These are phyloP conservation scores for Neodiprion fabricii DNA, from an alignment of 1,140 invertebrate genomes.

Conservation along the genomic window DNA sequence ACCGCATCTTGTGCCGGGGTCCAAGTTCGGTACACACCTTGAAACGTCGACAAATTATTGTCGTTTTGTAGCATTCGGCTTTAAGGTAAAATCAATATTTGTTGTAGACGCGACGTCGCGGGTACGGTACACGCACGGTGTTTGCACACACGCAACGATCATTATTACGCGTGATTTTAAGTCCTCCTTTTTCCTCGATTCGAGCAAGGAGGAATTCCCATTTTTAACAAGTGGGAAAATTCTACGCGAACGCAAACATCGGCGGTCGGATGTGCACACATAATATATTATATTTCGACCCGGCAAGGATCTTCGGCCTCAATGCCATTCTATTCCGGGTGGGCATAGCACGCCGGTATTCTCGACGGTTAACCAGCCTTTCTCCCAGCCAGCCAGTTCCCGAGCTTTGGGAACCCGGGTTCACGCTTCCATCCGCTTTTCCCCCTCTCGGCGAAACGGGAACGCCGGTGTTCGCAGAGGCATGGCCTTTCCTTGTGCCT, in stretches of 20 bases:
- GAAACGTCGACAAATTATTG: constrained; percentile 47
- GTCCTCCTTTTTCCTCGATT: too few species aligned
- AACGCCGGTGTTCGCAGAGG: neutral
- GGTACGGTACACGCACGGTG: neutral
- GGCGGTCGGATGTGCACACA: neutral
- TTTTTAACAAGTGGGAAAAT: neutral
- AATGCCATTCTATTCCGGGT: neutral
- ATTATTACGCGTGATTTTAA: too few species aligned
- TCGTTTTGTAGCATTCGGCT: constrained; percentile 36
- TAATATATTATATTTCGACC: neutral
- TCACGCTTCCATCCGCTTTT: neutral
- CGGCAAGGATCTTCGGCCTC: too few species aligned
- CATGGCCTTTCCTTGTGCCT: neutral
- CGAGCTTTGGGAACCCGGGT: neutral
- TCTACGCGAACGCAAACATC: neutral
- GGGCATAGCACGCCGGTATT: neutral
- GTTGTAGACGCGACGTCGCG: constrained; percentile 39
- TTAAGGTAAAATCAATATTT: constrained; percentile 46
- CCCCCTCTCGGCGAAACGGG: neutral
- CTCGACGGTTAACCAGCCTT: neutral
- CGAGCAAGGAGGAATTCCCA: neutral
- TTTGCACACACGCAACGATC: neutral
- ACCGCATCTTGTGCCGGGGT: constrained; percentile 13
- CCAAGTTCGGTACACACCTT: constrained; percentile 13
- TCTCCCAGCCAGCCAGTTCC: neutral